Base-by-base conservation (phyloP, 2,888 invertebrate species). In the Ormyrus pomaceus region DNA sequence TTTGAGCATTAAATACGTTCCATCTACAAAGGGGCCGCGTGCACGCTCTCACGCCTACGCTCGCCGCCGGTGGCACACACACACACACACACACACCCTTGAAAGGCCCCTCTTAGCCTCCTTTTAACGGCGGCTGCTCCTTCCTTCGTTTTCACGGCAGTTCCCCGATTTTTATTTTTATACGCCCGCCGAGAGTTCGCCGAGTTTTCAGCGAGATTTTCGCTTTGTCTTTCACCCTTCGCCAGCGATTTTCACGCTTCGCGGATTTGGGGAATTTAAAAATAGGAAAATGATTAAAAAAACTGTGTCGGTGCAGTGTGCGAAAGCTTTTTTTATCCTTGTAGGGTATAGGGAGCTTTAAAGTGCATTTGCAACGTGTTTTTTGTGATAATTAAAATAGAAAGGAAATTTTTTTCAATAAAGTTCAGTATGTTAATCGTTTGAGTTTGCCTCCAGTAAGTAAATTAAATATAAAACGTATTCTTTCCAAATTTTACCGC, bases 1-100 rank as follows among this genome's bases (percentile, higher is more conserved):
- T 83, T 82, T 82, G 64, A 79, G 64, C 82, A 72, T 77, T 74
- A 77, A 82, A 78, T 61, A 73, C 66, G 66, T 61, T 70, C 59
- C 48, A 34, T 46, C 9, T 9, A 73, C 74, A 77, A 83, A 83
- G 79, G 77, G 77, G 45, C 5, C 19, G 34, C 8, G 34, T 34
- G 34, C 34, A 4, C 34, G 61, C 61, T 5, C 10, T 55, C 64
- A 61, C 58, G 68, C 71, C 58, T 65, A 9, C 50, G 50, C n/a
- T 19, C 53, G n/a, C 11, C 51, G 34, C 34, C 34, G 34, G 3
- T 34, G 34, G 19, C 19, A 2, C 19, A 19, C 50, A 53, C 69
- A 19, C 50, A 53, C 69, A 19, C 50, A 53, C 69, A n/a, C 19
- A 2, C 19, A 19, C 50, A 53, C 69, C 74, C 68, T 68, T 70